Base-by-base conservation (phyloP, 2,888 invertebrate species). In the Lydus trimaculatus region DNA sequence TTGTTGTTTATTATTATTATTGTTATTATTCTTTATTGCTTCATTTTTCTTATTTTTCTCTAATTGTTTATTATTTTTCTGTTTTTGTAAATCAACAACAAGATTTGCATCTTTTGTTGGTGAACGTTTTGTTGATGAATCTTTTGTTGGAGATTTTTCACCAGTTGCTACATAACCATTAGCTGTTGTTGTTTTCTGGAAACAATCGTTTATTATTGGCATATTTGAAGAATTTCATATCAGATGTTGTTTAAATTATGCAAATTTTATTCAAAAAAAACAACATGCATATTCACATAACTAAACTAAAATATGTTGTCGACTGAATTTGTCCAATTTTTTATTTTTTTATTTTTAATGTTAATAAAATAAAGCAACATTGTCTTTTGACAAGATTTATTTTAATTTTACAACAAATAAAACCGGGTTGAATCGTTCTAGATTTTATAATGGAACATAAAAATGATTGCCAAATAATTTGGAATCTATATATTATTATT, bases 101-200 rank as follows among this genome's bases (percentile, higher is more conserved):
- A 56, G 7, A 28, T 56, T 56, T 7, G 56, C 8, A 15, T 56
- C 90, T 81, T 90, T 90, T 25, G 87, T 74, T n/a, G 84, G 80
- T 9, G 87, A 83, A 52, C 78, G 79, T 73, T 83, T 84, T 0
- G 79, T 86, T n/a, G n/a, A n/a, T n/a, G n/a, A n/a, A 80, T 90
- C 89, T 81, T 90, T 90, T n/a, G 87, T 69, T 31, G 83, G 85
- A 73, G 85, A 86, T 70, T 90, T 91, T 74, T 90, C 89, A 31
- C 87, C 90, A 76, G 87, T 88, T 70, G 85, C 82, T 67, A 88
- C 86, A 78, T 88, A 88, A 67, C 91, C 91, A 85, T 91, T 91
- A 64, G 89, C n/a, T n/a, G n/a, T 87, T 74, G 90, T 87, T 81
- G 89, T 86, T 87, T 91, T 88, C 88, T 90, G 85, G 39, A 67